These are phyloP conservation scores for Mactromeris polynyma DNA, from an alignment of 2,888 invertebrate genomes.

Conservation along the genomic window DNA sequence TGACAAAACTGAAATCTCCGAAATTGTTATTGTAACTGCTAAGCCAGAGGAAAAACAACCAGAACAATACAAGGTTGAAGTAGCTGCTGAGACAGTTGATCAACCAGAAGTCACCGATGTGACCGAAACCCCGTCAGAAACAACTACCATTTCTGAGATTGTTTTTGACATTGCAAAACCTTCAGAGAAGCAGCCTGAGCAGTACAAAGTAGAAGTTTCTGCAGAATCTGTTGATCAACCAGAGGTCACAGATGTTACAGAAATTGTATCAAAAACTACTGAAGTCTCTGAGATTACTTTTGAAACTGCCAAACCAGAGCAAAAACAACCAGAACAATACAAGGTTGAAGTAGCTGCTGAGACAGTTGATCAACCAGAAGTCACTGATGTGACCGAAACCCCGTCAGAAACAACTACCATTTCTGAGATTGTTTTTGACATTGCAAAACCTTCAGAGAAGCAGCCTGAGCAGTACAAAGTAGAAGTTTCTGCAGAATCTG, in stretches of 20 bases:
- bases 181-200: slow-evolving; percentile 49
- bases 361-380: slow-evolving; percentile 44
- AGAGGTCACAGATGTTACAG: slow-evolving; percentile 50
- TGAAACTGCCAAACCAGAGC: slow-evolving; percentile 58
- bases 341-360: slow-evolving; percentile 51
- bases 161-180: slow-evolving; percentile 62
- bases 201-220: slow-evolving; percentile 45
- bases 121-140: slow-evolving; percentile 42
- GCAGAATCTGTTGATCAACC: slow-evolving; percentile 51
- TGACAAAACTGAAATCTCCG: slow-evolving; percentile 43
- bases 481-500: slow-evolving; percentile 34
- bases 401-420: slow-evolving; percentile 53
- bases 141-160: slow-evolving; percentile 61
- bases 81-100: slow-evolving; percentile 20
- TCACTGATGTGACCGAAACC: slow-evolving; percentile 44
- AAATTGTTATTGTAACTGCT: slow-evolving; percentile 39
- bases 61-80: slow-evolving; percentile 46
- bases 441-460: slow-evolving; percentile 48
- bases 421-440: slow-evolving; percentile 57
- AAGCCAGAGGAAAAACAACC: slow-evolving; percentile 44
- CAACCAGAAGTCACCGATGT: slow-evolving; percentile 34
- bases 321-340: slow-evolving; percentile 52
- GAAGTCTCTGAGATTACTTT: slow-evolving; percentile 57
- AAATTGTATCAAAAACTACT: slow-evolving; percentile 22
- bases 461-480: slow-evolving; percentile 54